Evolutionary conservation across 2,888 invertebrate genomes (phyloP), one percentile per base, ranked within the genome.

Genomic region (Rotaria sp.): DNA sequence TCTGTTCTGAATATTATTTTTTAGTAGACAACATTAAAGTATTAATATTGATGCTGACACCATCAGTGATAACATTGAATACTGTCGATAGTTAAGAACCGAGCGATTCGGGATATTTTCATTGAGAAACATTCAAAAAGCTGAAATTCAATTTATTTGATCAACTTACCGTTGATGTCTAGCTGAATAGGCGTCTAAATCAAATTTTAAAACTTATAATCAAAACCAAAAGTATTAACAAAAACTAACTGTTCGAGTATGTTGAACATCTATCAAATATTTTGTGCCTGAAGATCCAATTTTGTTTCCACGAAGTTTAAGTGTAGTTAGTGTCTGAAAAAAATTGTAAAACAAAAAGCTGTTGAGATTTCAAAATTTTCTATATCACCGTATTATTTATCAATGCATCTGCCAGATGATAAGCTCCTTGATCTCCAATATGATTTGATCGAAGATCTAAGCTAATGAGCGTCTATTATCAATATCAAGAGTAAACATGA

Each of bases 341-440:
- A 52, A 52, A 52, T 52, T 52, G 13, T 52, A 0, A 52, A 59
- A 59, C 3, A n/a, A 45, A 45, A 59, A 30, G 1, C 11, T 13
- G 13, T 1, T 15, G 2, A 13, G 30, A 59, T 59, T 59, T 7
- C 4, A 30, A 5, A 4, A 30, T 30, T 11, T 1, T 59, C n/a
- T 15, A 59, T 75, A 13, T 35, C 11, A 75, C 75, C 24, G 38
- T 24, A 26, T 75, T 75, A 41, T 41, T 3, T 38, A 24, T 38
- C 21, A 75, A 41, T 0, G 75, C 75, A 24, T 75, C 41, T 21
- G 75, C 35, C 24, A 75, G 75, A 41, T 75, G 21, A 26, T 26
- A 75, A 24, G 75, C 75, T 75, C 75, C 75, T 75, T 75, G 21
- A 24, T 75, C 75, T 41, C 75, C 75, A 75, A 75, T 75, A 38